Base-by-base conservation (phyloP, 64 coral and sea anemone genomes). In the Dendrophyllia cribrosa region DNA sequence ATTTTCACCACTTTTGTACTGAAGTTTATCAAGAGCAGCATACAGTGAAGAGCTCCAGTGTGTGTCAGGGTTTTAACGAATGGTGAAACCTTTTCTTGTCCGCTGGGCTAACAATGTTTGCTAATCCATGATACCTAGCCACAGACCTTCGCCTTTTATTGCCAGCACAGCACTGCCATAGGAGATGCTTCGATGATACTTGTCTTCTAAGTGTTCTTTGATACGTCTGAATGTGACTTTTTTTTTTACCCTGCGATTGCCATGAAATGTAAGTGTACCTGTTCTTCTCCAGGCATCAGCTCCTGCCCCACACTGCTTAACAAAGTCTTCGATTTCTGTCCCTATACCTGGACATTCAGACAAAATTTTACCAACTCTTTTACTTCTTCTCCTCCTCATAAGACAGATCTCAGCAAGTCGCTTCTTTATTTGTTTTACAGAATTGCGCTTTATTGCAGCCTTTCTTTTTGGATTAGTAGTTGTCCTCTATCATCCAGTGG, bases 251-350 rank as follows among this genome's bases (percentile, higher is more conserved):
- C 22, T 85, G 25, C 55, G 61, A 66, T 45, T 66, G 24, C 81
- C 81, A 85, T 67, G 53, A 85, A 85, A 85, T 19, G 81, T 85
- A 49, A 85, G 51, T 48, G 68, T 66, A 17, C 81, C 81, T 66
- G 81, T 85, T 44, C 81, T 63, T 66, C 81, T 85, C 81, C 25
- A 85, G 51, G 81, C 81, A 66, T 85, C 81, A 67, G 81, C 81
- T 19, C 81, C 81, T 15, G 51, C 81, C 23, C 51, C 68, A 66
- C 68, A 66, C 26, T 60, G 68, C 51, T 85, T 85, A 24, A 85
- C 81, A 85, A 85, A 85, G 49, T 83, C 81, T 49, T 53, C 51
- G 51, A 53, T 53, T 53, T 82, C 77, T 9, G 25, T 13, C 13
- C 88, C 88, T 13, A 90, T 90, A 11, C 63, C 88, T 22, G 74